Evolutionary conservation across 2,888 invertebrate genomes (phyloP).

Genomic region (Priocnemis perturbator): DNA sequence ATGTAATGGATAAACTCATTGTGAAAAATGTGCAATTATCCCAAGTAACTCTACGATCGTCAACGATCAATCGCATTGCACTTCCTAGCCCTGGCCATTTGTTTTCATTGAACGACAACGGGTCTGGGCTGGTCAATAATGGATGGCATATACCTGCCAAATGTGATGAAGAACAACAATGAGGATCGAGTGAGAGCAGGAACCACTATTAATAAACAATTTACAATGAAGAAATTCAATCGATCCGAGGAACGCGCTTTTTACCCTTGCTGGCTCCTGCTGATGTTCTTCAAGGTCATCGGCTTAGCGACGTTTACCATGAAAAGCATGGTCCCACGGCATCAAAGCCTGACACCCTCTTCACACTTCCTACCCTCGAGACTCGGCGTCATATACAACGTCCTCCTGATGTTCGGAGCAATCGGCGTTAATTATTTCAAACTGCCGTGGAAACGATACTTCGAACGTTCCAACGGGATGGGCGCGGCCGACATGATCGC

Average conservation of each 20-base stretch:
- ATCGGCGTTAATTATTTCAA: conserved; percentile 12
- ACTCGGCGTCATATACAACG: conserved; percentile 39
- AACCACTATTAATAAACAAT: no score
- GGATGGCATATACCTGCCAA: no score
- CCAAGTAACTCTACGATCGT: no score
- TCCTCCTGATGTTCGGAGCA: conserved; percentile 16
- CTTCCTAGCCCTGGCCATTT: no score
- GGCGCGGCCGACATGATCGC: conserved; percentile 26
- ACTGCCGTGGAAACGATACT: not conserved
- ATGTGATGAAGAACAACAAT: no score
- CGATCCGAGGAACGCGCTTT: not conserved
- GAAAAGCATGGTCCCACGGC: not conserved
- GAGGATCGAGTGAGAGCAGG: no score
- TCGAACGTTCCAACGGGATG: conserved; percentile 23
- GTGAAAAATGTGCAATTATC: no score
- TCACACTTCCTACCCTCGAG: conserved; percentile 30
- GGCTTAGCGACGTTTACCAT: conserved; percentile 42
- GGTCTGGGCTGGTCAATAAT: no score
- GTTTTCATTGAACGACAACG: no score
- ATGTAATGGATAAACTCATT: no score
- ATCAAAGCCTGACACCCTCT: not conserved
- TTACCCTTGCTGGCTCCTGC: not conserved
- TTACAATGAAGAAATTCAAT: no score
- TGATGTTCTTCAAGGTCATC: conserved; percentile 35
- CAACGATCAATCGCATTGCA: no score